phyloP scores from a whole-genome alignment of 2,888 invertebrate species.

The Boloria selene region DNA sequence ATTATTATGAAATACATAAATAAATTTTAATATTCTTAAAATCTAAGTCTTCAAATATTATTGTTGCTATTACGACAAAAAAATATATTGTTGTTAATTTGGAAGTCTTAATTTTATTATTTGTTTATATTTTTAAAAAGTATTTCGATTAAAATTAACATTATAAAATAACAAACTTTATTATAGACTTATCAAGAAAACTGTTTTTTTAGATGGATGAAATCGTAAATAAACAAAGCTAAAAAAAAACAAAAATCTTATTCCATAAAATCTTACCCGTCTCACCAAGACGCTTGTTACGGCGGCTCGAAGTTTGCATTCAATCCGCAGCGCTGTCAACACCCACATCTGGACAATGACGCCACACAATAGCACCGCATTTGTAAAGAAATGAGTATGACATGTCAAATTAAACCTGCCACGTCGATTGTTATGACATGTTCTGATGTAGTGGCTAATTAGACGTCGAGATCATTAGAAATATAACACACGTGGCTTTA shows the following conservation, averaged over 20 bases:
- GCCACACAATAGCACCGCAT: conserved; percentile 16
- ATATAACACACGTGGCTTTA: neutral
- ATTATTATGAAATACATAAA: too few species aligned
- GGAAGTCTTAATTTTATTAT: too few species aligned
- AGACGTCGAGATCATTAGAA: neutral
- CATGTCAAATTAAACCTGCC: conserved; percentile 19
- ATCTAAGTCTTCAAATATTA: too few species aligned
- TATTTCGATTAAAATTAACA: too few species aligned
- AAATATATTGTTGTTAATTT: too few species aligned
- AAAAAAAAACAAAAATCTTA: conserved; percentile 32
- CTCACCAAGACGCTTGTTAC: conserved; percentile 67
- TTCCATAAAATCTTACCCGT: conserved; percentile 42
- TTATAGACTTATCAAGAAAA: too few species aligned
- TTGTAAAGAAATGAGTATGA: conserved; percentile 22
- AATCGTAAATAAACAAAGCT: neutral
- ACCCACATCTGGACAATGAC: conserved; percentile 30
- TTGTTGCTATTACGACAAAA: too few species aligned
- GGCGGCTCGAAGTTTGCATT: conserved; percentile 66
- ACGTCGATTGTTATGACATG: conserved; percentile 6
- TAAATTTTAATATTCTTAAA: too few species aligned
- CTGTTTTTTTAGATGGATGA: neutral
- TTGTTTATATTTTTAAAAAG: too few species aligned
- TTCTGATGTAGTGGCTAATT: neutral
- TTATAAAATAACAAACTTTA: too few species aligned
- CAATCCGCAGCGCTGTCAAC: conserved; percentile 48